A percentile compares a stretch with the other conserved stretches of the same genome.
These are phyloP conservation scores for Vespertilio murinus DNA, from an alignment of 2,797 vertebrate species.

Conservation along the genomic window DNA sequence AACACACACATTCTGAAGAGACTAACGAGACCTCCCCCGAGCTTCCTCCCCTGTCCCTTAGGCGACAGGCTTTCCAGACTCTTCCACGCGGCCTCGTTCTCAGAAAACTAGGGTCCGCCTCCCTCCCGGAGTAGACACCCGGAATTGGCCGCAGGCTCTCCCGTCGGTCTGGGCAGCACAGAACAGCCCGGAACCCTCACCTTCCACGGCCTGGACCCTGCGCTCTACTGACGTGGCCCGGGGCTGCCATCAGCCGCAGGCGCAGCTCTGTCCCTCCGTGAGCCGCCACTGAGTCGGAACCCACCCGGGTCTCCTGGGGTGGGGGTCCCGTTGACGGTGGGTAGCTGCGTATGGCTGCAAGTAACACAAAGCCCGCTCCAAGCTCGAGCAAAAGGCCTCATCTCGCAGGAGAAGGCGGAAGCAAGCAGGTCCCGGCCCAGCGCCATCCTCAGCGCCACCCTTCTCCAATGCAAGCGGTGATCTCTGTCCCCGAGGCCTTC, in stretches of 20 bases:
- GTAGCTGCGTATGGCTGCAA: not conserved
- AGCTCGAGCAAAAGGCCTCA: not conserved
- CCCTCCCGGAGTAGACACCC: not conserved
- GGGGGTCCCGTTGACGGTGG: too few relatives aligned
- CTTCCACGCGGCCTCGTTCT: not conserved
- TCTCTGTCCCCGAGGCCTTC: not conserved
- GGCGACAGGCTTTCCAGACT: not conserved
- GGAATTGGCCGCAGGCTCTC: not conserved
- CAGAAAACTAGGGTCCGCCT: not conserved
- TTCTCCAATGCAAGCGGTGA: not conserved
- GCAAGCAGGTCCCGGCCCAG: not conserved
- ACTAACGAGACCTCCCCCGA: not conserved
- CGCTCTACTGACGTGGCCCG: not conserved
- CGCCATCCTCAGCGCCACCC: fast-evolving
- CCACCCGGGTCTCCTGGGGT: not conserved
- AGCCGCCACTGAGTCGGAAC: not conserved
- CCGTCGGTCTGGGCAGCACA: not conserved
- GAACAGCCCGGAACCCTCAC: not conserved
- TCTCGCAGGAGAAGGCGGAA: not conserved
- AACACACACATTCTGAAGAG: too few relatives aligned
- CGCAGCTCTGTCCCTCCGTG: not conserved
- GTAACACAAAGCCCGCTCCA: not conserved
- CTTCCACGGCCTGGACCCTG: not conserved
- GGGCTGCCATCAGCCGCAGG: not conserved
- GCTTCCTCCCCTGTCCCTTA: not conserved